These are phyloP conservation scores for Drosophila colorata DNA, from an alignment of 2,888 invertebrate species.

Conservation along the genomic window DNA sequence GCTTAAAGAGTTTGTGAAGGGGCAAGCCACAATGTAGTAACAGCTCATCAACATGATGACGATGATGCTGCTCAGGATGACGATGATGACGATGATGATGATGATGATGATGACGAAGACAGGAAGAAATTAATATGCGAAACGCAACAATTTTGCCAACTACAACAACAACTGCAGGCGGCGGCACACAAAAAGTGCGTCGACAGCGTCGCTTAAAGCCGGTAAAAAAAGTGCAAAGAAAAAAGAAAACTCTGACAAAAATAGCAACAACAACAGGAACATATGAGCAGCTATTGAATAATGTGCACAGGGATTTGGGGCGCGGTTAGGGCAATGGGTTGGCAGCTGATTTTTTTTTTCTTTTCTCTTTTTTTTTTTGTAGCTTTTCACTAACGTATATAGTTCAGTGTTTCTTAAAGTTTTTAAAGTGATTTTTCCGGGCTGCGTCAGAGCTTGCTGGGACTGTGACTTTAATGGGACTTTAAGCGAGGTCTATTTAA, in stretches of 20 bases:
- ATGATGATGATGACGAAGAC: slow-evolving; percentile 51
- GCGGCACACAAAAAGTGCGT: slow-evolving; percentile 55
- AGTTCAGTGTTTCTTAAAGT: not conserved
- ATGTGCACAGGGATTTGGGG: slow-evolving; percentile 54
- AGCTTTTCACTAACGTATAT: not conserved
- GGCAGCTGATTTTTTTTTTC: slow-evolving; percentile 18
- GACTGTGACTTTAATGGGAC: too few relatives aligned
- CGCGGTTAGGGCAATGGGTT: slow-evolving; percentile 45
- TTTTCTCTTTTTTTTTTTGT: not conserved
- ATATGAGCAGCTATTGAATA: slow-evolving; percentile 58
- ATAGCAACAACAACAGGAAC: slow-evolving; percentile 50
- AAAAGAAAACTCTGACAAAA: slow-evolving; percentile 40
- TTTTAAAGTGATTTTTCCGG: slow-evolving; percentile 4
- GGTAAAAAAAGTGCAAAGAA: slow-evolving; percentile 48
- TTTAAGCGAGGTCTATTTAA: too few relatives aligned
- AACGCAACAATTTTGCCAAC: slow-evolving; percentile 82
- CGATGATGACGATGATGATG: slow-evolving; percentile 32
- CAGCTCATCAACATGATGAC: slow-evolving; percentile 38
- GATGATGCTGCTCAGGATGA: slow-evolving; percentile 14
- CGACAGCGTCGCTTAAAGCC: slow-evolving; percentile 56
- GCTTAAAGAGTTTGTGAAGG: slow-evolving; percentile 35
- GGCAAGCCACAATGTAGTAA: slow-evolving; percentile 39
- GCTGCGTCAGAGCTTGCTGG: too few relatives aligned
- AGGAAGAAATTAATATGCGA: slow-evolving; percentile 78
- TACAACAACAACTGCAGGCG: slow-evolving; percentile 45